A percentile compares a stretch with the other conserved stretches of the same genome.
These are phyloP conservation scores for Atrichornis clamosus DNA, from an alignment of 2,113 vertebrate species.

Conservation along the genomic window DNA sequence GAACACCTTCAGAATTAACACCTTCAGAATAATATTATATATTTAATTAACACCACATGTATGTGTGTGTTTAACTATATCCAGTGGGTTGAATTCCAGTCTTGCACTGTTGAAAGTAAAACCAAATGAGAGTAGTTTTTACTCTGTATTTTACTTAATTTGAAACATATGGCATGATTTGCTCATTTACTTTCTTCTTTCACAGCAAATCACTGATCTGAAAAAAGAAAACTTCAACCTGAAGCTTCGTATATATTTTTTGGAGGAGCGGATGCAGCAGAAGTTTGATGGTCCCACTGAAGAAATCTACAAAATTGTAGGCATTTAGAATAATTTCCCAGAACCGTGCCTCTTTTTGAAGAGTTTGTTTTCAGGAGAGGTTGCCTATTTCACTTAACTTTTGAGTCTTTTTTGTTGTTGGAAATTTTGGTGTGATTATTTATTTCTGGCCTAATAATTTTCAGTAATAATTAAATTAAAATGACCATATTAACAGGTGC, in stretches of 20 bases:
- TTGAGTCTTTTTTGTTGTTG: background rate
- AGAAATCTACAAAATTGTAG: constrained; percentile 89
- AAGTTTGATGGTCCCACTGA: constrained; percentile 89
- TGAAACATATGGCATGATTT: background rate
- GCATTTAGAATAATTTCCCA: background rate
- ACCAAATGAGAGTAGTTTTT: background rate
- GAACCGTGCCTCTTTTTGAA: background rate
- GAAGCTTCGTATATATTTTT: constrained; percentile 96
- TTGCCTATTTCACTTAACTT: background rate
- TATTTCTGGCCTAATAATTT: background rate
- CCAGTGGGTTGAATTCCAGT: background rate
- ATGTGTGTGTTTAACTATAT: rapidly evolving
- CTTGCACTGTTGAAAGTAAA: background rate
- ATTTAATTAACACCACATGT: background rate
- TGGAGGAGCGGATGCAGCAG: constrained; percentile 94
- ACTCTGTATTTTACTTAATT: background rate
- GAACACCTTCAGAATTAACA: background rate
- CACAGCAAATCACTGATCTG: constrained; percentile 92
- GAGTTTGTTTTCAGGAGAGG: background rate
- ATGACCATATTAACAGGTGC: background rate
- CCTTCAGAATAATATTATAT: background rate
- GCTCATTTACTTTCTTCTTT: background rate
- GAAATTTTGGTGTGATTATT: background rate
- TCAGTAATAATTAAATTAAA: background rate
- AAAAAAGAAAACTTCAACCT: constrained; percentile 99